phyloP scores from a whole-genome alignment of 2,797 vertebrate genomes.

The Pteropus rufus region DNA sequence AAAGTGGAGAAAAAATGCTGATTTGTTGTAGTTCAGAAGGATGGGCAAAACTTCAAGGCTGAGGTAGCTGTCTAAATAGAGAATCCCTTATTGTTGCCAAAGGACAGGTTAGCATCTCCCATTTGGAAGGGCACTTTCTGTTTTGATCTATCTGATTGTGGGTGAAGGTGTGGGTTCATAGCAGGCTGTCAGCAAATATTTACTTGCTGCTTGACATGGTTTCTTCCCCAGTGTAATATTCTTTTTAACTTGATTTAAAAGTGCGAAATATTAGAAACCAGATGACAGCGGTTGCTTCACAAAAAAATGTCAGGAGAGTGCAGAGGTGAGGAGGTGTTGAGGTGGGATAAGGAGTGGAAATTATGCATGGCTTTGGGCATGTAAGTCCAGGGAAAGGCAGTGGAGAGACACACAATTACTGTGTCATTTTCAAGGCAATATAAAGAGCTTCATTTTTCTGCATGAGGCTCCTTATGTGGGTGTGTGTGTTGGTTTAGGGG shows the following conservation, averaged over 20 bases:
- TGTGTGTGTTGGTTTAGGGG: not conserved
- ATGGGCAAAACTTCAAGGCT: not conserved
- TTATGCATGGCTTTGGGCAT: not conserved
- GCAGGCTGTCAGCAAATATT: conserved; percentile 1
- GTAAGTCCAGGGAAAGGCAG: conserved; percentile 7
- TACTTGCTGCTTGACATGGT: not conserved
- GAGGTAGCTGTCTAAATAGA: not conserved
- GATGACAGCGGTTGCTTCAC: not conserved
- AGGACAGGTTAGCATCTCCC: not conserved
- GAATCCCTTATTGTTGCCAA: not conserved
- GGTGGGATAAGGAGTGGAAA: not conserved
- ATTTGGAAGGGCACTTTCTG: not conserved
- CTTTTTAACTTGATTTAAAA: conserved; percentile 27
- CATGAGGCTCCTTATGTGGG: not conserved
- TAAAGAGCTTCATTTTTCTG: conserved; percentile 46
- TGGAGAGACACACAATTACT: conserved; percentile 2
- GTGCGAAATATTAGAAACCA: conserved; percentile 5
- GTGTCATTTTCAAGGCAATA: conserved; percentile 47
- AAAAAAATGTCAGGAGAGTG: not conserved
- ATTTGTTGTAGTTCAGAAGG: not conserved
- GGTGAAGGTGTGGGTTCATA: not conserved
- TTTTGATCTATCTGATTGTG: not conserved
- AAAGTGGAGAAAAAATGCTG: not conserved
- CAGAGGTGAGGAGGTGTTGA: not conserved
- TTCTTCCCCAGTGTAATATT: not conserved